Conservation (phyloP, 2,113 vertebrate genomes). For the Sardina pilchardus region DNA sequence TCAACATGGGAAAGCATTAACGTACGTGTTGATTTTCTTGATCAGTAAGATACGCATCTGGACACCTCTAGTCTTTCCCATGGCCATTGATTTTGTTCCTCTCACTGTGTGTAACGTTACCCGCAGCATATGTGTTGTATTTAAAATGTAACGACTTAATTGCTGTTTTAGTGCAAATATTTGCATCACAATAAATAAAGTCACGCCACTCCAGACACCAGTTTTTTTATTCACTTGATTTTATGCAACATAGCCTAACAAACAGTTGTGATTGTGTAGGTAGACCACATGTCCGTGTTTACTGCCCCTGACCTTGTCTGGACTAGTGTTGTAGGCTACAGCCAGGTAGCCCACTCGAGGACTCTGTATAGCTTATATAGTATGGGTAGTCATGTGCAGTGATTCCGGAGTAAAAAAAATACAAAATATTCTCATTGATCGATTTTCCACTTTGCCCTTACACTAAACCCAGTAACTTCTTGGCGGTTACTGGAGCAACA, state of each 20-base stretch:
- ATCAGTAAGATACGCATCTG: conserved; percentile 1
- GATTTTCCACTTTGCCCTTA: not conserved
- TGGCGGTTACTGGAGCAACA: not conserved
- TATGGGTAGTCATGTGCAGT: no score
- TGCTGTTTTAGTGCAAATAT: conserved; percentile 20
- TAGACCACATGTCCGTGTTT: not conserved
- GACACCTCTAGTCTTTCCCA: conserved; percentile 4
- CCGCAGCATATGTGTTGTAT: conserved; percentile 10
- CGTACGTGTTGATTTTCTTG: not conserved
- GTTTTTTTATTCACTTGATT: not conserved
- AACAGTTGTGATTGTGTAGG: not conserved
- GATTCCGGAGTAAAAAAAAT: no score
- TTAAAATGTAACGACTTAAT: not conserved
- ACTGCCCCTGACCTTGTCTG: no score
- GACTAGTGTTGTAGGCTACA: no score
- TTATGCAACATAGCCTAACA: not conserved
- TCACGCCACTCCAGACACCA: not conserved
- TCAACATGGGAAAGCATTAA: conserved; percentile 2
- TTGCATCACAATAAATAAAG: conserved; percentile 17
- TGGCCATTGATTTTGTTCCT: not conserved
- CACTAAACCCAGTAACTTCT: not conserved
- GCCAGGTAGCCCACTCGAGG: no score
- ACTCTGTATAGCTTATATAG: no score
- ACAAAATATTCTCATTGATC: no score
- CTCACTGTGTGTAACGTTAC: not conserved